phyloP scores from a whole-genome alignment of 2,797 vertebrate genomes.

The Ara ararauna region DNA sequence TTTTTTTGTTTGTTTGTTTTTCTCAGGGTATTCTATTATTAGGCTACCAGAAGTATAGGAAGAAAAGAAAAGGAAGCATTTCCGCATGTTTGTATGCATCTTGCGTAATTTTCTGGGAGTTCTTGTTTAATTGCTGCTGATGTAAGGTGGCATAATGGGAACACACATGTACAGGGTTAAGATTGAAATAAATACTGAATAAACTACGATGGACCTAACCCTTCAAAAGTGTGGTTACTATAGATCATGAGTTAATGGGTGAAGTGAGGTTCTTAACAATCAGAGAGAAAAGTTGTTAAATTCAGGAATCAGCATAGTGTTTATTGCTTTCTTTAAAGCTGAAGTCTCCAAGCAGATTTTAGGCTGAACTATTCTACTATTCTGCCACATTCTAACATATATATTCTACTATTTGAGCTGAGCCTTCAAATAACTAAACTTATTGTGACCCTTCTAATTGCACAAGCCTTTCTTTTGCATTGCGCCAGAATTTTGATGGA shows the following conservation, averaged over 20 bases:
- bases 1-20: background rate
- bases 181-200: conserved; percentile 4
- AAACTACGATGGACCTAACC: background rate
- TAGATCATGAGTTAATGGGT: background rate
- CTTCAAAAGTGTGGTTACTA: background rate
- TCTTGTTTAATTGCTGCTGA: background rate
- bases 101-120: conserved; percentile 2
- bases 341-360: background rate
- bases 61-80: background rate
- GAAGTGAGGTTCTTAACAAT: background rate
- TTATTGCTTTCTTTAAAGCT: conserved; percentile 21
- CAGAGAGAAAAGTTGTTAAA: background rate
- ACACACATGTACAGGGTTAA: background rate
- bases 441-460: conserved; percentile 26
- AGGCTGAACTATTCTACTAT: background rate
- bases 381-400: background rate
- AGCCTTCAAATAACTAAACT: conserved; percentile 22
- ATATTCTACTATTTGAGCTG: background rate
- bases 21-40: background rate
- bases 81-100: background rate
- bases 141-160: background rate
- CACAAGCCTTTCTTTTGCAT: conserved; percentile 24
- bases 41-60: background rate
- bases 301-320: background rate
- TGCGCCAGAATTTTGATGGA: conserved; percentile 45